Evolutionary conservation across 2,888 invertebrate genomes (phyloP), one percentile per base, ranked within the genome.

Genomic region (Mayetiola destructor): DNA sequence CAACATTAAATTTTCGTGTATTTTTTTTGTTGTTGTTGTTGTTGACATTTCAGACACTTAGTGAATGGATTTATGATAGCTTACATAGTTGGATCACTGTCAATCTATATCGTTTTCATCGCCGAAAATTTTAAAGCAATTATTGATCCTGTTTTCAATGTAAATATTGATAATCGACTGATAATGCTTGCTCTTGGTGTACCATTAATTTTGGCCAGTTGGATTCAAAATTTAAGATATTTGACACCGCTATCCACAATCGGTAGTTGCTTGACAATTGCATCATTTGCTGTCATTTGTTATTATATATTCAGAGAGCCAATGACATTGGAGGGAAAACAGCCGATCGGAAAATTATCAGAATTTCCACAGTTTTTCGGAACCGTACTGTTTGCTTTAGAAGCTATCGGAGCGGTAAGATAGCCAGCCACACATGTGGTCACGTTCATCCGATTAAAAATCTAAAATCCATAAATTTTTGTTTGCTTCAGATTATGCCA

Each of bases 361-460:
- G 78, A 82, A 57, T 85, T 91, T 65, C 96, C 97, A 0, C 76
- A 97, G 1, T 97, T 90, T 75, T 94, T 97, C 69, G 95, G 96
- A 39, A 96, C 94, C 0, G 95, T 93, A 95, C n/a, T n/a, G n/a
- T n/a, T n/a, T n/a, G n/a, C n/a, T n/a, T n/a, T n/a, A n/a, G n/a
- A n/a, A n/a, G n/a, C n/a, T n/a, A n/a, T n/a, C n/a, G n/a, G n/a
- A n/a, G n/a, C n/a, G n/a, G n/a, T n/a, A n/a, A n/a, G n/a, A n/a
- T n/a, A n/a, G n/a, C n/a, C n/a, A n/a, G n/a, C n/a, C n/a, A n/a
- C n/a, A n/a, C n/a, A n/a, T n/a, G n/a, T n/a, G n/a, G n/a, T n/a
- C n/a, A n/a, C n/a, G n/a, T n/a, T n/a, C n/a, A n/a, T n/a, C n/a
- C n/a, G n/a, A n/a, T n/a, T n/a, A n/a, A n/a, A n/a, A n/a, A n/a